Conservation (phyloP, 1,140 invertebrate genomes). For the Drosophila pruinosa region DNA sequence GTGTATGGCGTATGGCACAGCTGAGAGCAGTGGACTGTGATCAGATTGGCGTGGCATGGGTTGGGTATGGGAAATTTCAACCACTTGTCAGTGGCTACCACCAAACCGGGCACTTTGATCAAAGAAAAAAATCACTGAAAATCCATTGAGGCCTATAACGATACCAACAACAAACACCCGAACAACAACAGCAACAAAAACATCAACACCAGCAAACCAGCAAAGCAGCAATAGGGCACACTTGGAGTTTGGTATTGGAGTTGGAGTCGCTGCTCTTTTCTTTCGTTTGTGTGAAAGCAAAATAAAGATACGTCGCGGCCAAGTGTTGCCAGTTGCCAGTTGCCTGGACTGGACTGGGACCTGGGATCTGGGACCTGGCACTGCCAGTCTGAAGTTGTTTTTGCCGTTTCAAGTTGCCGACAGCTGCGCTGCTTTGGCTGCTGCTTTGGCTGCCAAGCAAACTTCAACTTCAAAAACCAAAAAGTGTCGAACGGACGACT, state of each 20-base stretch:
- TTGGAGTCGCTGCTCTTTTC: conserved; percentile 22
- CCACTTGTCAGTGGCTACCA: conserved; percentile 66
- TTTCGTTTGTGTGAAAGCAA: conserved; percentile 60
- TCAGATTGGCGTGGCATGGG: conserved; percentile 34
- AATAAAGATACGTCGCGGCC: conserved; percentile 76
- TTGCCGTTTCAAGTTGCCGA: conserved; percentile 72
- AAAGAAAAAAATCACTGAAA: conserved; percentile 73
- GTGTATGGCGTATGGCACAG: not conserved
- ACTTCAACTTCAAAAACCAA: conserved; percentile 72
- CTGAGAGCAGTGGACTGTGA: conserved; percentile 21
- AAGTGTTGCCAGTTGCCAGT: conserved; percentile 64
- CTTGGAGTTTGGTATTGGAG: conserved; percentile 31
- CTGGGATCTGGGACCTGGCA: conserved; percentile 40
- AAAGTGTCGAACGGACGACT: conserved; percentile 71
- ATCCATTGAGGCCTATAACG: conserved; percentile 78
- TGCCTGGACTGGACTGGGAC: conserved; percentile 36
- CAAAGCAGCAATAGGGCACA: conserved; percentile 47
- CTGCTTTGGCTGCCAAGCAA: conserved; percentile 57
- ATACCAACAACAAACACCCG: conserved; percentile 41
- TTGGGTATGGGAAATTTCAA: conserved; percentile 66
- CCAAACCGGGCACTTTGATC: conserved; percentile 70
- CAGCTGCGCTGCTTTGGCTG: conserved; percentile 55
- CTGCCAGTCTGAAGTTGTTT: conserved; percentile 69
- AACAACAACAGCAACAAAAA: conserved; percentile 32
- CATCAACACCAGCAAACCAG: conserved; percentile 21